Evolutionary conservation across 2,113 vertebrate species (phyloP).

Genomic region (Synodontis membranacea): DNA sequence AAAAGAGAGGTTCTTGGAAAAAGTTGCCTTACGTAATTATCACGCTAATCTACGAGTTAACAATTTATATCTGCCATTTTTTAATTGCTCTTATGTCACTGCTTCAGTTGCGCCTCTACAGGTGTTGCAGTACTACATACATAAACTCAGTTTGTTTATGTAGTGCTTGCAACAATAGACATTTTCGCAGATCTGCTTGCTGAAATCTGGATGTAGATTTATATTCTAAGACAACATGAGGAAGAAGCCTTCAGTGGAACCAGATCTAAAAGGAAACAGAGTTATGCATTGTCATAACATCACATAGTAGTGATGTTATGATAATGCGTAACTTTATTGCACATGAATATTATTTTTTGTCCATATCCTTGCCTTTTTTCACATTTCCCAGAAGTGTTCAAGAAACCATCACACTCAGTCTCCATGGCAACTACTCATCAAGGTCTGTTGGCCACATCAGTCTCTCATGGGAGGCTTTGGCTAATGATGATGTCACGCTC

Average conservation of each 20-base stretch:
- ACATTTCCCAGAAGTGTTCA: neutral
- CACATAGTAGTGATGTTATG: neutral
- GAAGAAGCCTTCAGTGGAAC: neutral
- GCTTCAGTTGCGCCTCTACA: neutral
- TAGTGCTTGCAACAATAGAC: neutral
- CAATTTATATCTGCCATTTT: neutral
- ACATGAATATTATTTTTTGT: neutral
- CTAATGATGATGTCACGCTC: slow-evolving; percentile 20
- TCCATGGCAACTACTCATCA: slow-evolving; percentile 56
- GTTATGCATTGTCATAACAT: too few relatives aligned
- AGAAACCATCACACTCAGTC: slow-evolving; percentile 42
- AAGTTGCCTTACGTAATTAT: neutral
- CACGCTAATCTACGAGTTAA: neutral
- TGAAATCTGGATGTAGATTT: neutral
- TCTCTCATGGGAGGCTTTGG: slow-evolving; percentile 15
- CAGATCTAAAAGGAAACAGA: neutral
- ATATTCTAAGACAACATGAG: neutral
- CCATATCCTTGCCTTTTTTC: neutral
- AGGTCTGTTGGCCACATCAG: slow-evolving; percentile 29
- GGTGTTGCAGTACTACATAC: neutral
- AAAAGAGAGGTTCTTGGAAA: neutral
- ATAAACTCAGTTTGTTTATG: neutral
- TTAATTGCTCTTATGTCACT: neutral
- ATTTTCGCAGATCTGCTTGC: neutral
- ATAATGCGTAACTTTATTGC: neutral